Percentiles rank a stretch among this genome's conserved stretches.
phyloP scores from a whole-genome alignment of 1,140 invertebrate genomes.

The Phthorimaea operculella region DNA sequence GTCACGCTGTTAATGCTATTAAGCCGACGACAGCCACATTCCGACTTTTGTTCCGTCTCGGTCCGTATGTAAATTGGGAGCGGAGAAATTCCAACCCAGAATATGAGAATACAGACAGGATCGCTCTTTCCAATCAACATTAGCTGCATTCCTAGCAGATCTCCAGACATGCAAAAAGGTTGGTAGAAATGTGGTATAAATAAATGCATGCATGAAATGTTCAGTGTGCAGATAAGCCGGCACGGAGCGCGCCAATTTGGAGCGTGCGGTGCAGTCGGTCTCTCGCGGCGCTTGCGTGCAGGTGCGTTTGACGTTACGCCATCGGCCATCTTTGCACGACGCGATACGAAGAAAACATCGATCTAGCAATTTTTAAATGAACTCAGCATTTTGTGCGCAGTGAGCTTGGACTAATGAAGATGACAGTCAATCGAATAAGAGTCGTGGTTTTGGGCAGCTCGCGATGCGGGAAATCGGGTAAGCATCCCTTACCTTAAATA shows the following conservation, averaged over 20 bases:
- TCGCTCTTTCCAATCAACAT: not conserved
- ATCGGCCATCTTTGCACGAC: conserved; percentile 24
- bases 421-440: conserved; percentile 74
- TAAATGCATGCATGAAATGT: conserved; percentile 1
- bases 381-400: conserved; percentile 26
- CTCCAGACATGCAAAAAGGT: conserved; percentile 3
- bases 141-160: conserved; percentile 1
- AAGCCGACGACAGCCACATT: not conserved
- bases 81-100: conserved; percentile 5
- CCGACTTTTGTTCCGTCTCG: not conserved
- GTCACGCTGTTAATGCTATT: not conserved
- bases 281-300: too few species aligned
- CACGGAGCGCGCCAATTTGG: conserved; percentile 52
- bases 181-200: not conserved
- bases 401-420: conserved; percentile 53
- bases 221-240: conserved; percentile 17
- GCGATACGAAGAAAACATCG: conserved; percentile 16
- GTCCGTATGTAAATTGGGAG: not conserved
- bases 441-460: conserved; percentile 77
- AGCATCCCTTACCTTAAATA: too few species aligned
- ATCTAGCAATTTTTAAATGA: conserved; percentile 8
- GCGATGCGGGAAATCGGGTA: conserved; percentile 74
- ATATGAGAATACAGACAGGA: not conserved
- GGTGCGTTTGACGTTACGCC: too few species aligned
- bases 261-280: conserved; percentile 36